Base-by-base conservation (phyloP, 2,888 invertebrate genomes). In the Amphimallon solstitiale region DNA sequence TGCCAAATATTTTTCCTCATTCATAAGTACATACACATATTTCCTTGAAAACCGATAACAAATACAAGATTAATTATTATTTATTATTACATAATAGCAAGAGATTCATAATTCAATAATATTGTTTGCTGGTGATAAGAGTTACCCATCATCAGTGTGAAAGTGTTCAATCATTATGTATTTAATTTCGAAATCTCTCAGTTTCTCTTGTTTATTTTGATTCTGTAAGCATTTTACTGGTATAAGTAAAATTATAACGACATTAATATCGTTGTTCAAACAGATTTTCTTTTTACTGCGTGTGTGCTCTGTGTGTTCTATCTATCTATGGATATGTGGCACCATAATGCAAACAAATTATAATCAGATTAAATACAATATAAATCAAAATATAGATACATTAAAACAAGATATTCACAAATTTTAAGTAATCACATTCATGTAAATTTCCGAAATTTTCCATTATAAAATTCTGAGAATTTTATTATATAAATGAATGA, bases 61-160 rank as follows among this genome's bases (percentile, higher is more conserved):
- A 59, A 59, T 43, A 59, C 56, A 59, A 59, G 56, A 59, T 59
- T 59, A 59, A 59, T 59, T 43, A 59, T 59, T 59, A 59, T 59
- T 52, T 59, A 59, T 52, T 59, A 59, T 59, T 59, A 59, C 56
- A 59, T 59, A 59, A 59, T 59, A 59, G 43, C 56, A 59, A 45
- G 17, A 59, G 15, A 43, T 43, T 14, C 14, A 15, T 43, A 10
- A 29, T 59, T 43, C 43, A 59, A 59, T 59, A 59, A 59, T 56
- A 14, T n/a, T 59, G 29, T 59, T 59, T 59, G 56, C 17, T 43
- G 29, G 29, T 15, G 56, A 59, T 59, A 59, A 59, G 23, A 10
- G 9, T 7, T 9, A 5, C 9, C 43, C 43, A 29, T 43, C 38
- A 43, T 43, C 35, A 23, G 29, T 17, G 38, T 15, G 12, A 38